Evolutionary conservation across 2,113 vertebrate genomes (phyloP), one percentile per base, ranked within the genome.

Genomic region (Caloenas nicobarica): DNA sequence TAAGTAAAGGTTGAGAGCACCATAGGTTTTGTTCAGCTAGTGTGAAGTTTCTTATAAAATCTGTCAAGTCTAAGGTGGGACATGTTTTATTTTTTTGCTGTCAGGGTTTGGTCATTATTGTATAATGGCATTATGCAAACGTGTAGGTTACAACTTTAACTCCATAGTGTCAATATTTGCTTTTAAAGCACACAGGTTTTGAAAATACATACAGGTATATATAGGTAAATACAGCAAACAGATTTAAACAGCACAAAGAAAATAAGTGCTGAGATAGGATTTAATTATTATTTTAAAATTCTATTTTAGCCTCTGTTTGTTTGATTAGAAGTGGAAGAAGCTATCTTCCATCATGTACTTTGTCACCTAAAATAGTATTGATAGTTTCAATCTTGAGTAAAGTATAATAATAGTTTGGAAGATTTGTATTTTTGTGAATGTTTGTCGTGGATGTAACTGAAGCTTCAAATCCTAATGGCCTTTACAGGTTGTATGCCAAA

Each of bases 401-500:
- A 77, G 40, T 56, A 50, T 77, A 81, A 17, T 28, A 84, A 31
- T 74, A 29, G 57, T 51, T 66, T 14, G 8, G 34, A 61, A 57
- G 36, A 40, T 56, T 54, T 74, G n/a, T 70, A 26, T 54, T 94
- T 78, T 78, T 78, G 60, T 36, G 44, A 54, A 10, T 77, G 40
- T 69, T 91, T 81, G 73, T 76, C 70, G 38, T 53, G 23, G 73
- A 50, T 79, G 36, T 81, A 95, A 89, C 31, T 74, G 70, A 89
- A 89, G 33, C 50, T 89, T 81, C 36, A 92, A 96, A 93, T 87
- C 46, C 65, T 98, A 92, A 98, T 97, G 97, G 81, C 66, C 93
- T 98, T 97, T 89, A 94, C 97, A 98, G 97, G 96, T 98, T 96
- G 77, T 65, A 42, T 87, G 91, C 84, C 77, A 82, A 91, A 93